Percentiles rank a stretch among this genome's conserved stretches.
Evolutionary conservation across 2,888 invertebrate species (phyloP).

Genomic region (Atrina japonica): DNA sequence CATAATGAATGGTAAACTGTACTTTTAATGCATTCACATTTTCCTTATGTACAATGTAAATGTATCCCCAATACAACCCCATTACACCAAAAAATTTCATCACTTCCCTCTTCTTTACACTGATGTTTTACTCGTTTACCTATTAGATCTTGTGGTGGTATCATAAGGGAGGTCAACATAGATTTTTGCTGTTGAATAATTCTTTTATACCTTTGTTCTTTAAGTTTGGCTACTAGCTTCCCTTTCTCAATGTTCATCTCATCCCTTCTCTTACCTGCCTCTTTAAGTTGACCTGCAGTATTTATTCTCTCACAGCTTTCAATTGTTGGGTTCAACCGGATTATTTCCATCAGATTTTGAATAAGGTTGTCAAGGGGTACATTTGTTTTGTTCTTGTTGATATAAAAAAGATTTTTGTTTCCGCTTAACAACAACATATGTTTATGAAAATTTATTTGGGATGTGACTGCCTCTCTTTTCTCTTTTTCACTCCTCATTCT

Average conservation of each 20-base stretch:
- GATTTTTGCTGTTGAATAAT: background rate
- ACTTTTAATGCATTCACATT: background rate
- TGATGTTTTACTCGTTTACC: constrained; percentile 1
- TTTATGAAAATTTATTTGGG: background rate
- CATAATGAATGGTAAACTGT: background rate
- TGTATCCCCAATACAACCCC: background rate
- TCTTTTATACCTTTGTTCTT: background rate
- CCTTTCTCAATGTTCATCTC: no score
- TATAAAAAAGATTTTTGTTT: constrained; percentile 3
- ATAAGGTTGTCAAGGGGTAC: no score
- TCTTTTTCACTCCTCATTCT: background rate
- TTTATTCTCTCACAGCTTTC: no score
- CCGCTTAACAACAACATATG: background rate
- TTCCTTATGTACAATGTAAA: no score
- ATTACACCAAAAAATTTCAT: constrained; percentile 9
- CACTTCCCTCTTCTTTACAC: constrained; percentile 1
- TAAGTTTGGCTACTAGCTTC: no score
- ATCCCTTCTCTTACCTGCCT: no score
- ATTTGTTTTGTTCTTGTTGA: no score
- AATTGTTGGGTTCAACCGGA: no score
- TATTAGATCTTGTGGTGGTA: background rate
- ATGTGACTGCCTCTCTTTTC: background rate
- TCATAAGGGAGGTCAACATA: background rate
- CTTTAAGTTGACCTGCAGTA: no score
- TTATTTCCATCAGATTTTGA: no score